Evolutionary conservation across 2,797 vertebrate genomes (phyloP), one percentile per base, ranked within the genome.

Genomic region (Brachyrhaphis roseni): DNA sequence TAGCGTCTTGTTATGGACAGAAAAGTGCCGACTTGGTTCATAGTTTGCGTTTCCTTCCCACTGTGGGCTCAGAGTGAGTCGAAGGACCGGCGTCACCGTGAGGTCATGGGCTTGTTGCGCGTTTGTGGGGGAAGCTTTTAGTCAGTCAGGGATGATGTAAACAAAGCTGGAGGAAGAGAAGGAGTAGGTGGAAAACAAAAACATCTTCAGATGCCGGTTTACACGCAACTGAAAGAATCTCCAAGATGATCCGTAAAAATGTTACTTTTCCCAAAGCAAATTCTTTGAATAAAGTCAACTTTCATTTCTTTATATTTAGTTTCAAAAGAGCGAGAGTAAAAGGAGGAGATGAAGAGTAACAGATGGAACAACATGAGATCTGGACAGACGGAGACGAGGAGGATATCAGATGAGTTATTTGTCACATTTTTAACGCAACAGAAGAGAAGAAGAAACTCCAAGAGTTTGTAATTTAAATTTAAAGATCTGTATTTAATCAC

Each of bases 101-200:
- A 85, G 18, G 7, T 88, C 81, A 87, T 78, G 26, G 43, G 79
- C 80, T 36, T 75, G 59, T 45, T 20, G 43, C 51, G 31, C 72
- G 77, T 82, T 77, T 79, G 55, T 39, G 31, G 75, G 70, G 55
- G 46, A 66, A 26, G 23, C 18, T 51, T 72, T 15, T 75, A n/a
- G 51, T 74, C 49, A 23, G 76, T 64, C 78, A 28, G 57, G 43
- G 79, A 74, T 64, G 57, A 74, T 46, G 28, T 77, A 77, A 66
- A 77, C 70, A 46, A 51, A 53, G 55, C 57, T 34, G 70, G 46
- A 64, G 75, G 20, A 55, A 41, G 46, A 71, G 26, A 51, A 45
- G 28, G 45, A 55, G 66, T 18, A 28, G 28, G 47, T 55, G 68
- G 76, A 75, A 78, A 79, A 16, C 31, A 1, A 53, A 74, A 53